Evolutionary conservation across 2,797 vertebrate species (phyloP).

Genomic region (Rhyacichthys aspro): DNA sequence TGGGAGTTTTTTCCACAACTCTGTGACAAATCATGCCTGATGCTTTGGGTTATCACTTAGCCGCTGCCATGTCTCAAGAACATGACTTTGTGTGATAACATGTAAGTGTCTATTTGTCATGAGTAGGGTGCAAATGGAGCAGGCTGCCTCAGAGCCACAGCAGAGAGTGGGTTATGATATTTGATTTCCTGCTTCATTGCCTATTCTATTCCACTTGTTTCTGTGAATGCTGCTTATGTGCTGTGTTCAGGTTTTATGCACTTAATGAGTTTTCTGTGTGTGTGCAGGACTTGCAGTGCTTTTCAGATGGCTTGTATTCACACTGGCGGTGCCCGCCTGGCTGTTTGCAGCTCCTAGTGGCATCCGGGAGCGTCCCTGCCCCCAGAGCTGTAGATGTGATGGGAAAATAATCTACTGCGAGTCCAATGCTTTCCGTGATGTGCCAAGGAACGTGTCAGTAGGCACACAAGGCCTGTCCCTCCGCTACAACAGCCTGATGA

Average conservation of each 20-base stretch:
- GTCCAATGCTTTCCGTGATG: conserved; percentile 92
- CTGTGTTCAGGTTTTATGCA: conserved; percentile 7
- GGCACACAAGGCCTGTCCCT: conserved; percentile 94
- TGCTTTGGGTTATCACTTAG: conserved; percentile 39
- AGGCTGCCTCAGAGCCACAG: conserved; percentile 20
- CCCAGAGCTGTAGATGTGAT: conserved; percentile 93
- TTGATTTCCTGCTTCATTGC: conserved; percentile 8
- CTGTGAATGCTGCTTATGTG: neutral
- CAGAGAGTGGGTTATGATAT: conserved; percentile 6
- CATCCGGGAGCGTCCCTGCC: conserved; percentile 91
- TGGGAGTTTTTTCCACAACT: conserved; percentile 30
- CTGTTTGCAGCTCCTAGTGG: conserved; percentile 81
- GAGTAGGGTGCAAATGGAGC: conserved; percentile 31
- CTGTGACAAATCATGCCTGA: conserved; percentile 40
- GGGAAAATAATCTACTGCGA: conserved; percentile 99
- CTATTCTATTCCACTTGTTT: neutral
- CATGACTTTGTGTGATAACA: conserved; percentile 41
- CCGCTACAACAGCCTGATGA: conserved; percentile 96
- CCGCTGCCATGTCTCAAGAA: conserved; percentile 26
- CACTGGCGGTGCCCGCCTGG: conserved; percentile 70
- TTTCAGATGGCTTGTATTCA: conserved; percentile 76
- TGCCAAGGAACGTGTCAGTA: conserved; percentile 93
- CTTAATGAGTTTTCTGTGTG: conserved; percentile 52
- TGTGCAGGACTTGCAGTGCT: conserved; percentile 76
- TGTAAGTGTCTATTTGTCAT: conserved; percentile 21